Conservation (phyloP, 2,888 invertebrate species). For the Philopedon plagiatum region DNA sequence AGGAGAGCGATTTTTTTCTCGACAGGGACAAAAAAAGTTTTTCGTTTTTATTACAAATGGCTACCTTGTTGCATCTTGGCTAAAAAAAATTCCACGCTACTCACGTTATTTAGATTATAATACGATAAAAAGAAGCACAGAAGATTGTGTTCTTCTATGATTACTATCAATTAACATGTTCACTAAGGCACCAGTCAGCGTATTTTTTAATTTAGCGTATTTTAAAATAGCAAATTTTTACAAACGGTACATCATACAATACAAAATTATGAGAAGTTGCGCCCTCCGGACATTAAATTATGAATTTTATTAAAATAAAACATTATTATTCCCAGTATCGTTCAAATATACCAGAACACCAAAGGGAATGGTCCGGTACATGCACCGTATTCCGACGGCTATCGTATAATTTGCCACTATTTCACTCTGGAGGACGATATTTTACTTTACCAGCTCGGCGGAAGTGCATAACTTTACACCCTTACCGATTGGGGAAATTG, state of each 20-base stretch:
- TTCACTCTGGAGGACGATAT: constrained; percentile 41
- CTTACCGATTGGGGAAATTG: constrained; percentile 9
- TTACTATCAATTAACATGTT: no score
- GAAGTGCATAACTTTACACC: constrained; percentile 35
- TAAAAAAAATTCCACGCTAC: no score
- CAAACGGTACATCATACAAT: constrained; percentile 3
- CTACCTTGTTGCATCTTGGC: no score
- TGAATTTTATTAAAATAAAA: constrained; percentile 26
- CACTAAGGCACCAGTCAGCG: no score
- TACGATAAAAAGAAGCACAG: no score
- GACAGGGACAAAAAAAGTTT: no score
- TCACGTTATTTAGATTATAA: no score
- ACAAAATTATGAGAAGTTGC: neutral
- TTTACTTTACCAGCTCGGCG: constrained; percentile 27
- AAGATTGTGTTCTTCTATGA: no score
- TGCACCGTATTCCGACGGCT: constrained; percentile 38
- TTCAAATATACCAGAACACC: constrained; percentile 17
- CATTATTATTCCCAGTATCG: constrained; percentile 14
- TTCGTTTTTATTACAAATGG: no score
- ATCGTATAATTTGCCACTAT: constrained; percentile 42
- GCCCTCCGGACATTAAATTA: neutral
- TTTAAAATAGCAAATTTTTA: no score
- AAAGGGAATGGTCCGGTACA: constrained; percentile 25
- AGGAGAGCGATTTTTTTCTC: no score
- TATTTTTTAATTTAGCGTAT: no score